Evolutionary conservation across 2,113 vertebrate genomes (phyloP).

Genomic region (Sapajus apella): DNA sequence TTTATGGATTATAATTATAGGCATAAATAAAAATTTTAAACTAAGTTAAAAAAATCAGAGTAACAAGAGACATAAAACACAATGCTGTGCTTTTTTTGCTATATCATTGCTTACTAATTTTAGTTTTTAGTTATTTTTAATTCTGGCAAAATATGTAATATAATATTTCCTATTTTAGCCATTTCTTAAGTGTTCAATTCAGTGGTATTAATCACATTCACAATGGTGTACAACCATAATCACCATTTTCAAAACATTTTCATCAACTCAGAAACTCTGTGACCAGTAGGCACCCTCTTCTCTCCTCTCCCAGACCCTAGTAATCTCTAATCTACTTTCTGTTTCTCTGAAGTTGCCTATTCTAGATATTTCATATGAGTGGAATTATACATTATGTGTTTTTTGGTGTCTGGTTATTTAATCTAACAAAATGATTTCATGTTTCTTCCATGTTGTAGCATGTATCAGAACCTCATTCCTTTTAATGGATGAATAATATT

Average conservation of each 20-base stretch:
- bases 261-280: background rate
- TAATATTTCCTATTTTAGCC: background rate
- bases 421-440: background rate
- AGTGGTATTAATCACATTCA: background rate
- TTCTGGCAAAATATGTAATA: background rate
- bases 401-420: background rate
- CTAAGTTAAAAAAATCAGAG: background rate
- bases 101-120: background rate
- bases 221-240: background rate
- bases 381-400: background rate
- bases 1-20: background rate
- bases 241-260: background rate
- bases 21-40: background rate
- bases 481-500: background rate
- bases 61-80: background rate
- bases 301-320: fast-evolving
- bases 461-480: background rate
- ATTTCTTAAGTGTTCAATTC: background rate
- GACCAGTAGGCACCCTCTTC: background rate
- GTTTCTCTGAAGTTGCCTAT: background rate
- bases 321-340: background rate
- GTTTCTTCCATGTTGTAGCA: background rate
- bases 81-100: background rate
- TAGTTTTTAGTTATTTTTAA: background rate
- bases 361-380: background rate